Percentiles rank a stretch among this genome's conserved stretches.
These are phyloP conservation scores for Myrmecophaga tridactyla DNA, from an alignment of 2,113 vertebrate species.

Conservation along the genomic window DNA sequence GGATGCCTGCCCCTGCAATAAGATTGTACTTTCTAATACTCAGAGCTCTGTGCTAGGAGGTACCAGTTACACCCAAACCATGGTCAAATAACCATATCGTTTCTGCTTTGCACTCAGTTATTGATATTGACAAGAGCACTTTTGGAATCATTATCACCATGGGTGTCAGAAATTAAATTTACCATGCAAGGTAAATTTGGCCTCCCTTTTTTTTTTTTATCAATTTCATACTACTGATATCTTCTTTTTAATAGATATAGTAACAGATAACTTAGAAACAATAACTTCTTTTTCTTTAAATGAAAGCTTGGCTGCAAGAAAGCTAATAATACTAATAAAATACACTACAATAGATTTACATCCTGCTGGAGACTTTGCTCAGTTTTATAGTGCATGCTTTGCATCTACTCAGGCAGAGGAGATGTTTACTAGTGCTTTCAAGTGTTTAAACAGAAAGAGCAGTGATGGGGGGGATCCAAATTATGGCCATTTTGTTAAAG, in stretches of 20 bases:
- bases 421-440: constrained; percentile 25
- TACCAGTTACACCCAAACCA: constrained; percentile 76
- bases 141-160: constrained; percentile 73
- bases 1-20: constrained; percentile 80
- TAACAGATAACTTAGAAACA: constrained; percentile 69
- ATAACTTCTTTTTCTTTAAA: constrained; percentile 68
- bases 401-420: constrained; percentile 21
- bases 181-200: constrained; percentile 62
- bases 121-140: constrained; percentile 72
- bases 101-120: constrained; percentile 76
- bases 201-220: constrained; percentile 27
- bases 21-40: constrained; percentile 75
- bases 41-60: constrained; percentile 68
- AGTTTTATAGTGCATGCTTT: neutral
- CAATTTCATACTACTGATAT: constrained; percentile 64
- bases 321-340: constrained; percentile 54
- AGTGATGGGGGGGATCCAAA: constrained; percentile 26
- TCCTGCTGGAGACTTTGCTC: neutral
- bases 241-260: constrained; percentile 71
- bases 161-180: constrained; percentile 66
- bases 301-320: constrained; percentile 44
- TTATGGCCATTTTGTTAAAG: constrained; percentile 52
- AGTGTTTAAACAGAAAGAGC: constrained; percentile 55
- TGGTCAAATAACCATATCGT: constrained; percentile 73
- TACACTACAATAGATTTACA: neutral